These are phyloP conservation scores for Drosophila differens DNA, from an alignment of 2,888 invertebrate genomes.

Conservation along the genomic window DNA sequence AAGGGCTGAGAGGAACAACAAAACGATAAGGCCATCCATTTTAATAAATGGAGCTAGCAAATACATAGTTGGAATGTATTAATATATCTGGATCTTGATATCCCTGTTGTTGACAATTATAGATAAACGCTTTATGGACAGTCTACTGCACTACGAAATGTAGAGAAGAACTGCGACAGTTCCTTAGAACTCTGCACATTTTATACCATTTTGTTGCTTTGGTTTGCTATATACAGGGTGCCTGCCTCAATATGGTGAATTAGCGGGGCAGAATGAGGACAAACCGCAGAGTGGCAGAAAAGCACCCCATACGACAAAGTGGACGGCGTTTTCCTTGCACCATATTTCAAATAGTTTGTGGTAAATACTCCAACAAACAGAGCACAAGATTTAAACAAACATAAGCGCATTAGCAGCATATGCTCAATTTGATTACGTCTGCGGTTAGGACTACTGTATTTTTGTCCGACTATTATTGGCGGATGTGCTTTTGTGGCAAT, in stretches of 20 bases:
- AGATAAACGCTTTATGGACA: slow-evolving; percentile 24
- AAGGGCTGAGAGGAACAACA: slow-evolving; percentile 27
- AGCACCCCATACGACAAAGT: slow-evolving; percentile 61
- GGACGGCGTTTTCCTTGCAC: slow-evolving; percentile 63
- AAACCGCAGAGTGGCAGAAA: slow-evolving; percentile 22
- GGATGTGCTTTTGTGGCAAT: slow-evolving; percentile 13
- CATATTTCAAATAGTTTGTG: slow-evolving; percentile 77
- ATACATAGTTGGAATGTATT: slow-evolving; percentile 26
- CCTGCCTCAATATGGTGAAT: slow-evolving; percentile 18
- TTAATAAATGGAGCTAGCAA: slow-evolving; percentile 33
- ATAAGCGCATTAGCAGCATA: slow-evolving; percentile 66
- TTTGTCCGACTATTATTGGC: slow-evolving; percentile 38
- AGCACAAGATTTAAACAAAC: slow-evolving; percentile 65
- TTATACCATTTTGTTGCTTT: slow-evolving; percentile 50
- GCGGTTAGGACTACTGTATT: slow-evolving; percentile 20
- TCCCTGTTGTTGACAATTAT: slow-evolving; percentile 2
- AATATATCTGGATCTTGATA: neutral
- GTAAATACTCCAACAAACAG: slow-evolving; percentile 74
- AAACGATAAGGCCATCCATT: slow-evolving; percentile 35
- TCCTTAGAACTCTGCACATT: slow-evolving; percentile 26
- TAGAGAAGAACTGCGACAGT: slow-evolving; percentile 48
- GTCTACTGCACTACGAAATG: slow-evolving; percentile 26
- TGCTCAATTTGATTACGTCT: slow-evolving; percentile 61
- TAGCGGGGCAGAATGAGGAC: slow-evolving; percentile 5
- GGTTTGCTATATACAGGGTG: slow-evolving; percentile 56